Percentiles rank a stretch among this genome's conserved stretches.
These are phyloP conservation scores for Chromis chromis DNA, from an alignment of 2,797 vertebrate genomes.

Conservation along the genomic window DNA sequence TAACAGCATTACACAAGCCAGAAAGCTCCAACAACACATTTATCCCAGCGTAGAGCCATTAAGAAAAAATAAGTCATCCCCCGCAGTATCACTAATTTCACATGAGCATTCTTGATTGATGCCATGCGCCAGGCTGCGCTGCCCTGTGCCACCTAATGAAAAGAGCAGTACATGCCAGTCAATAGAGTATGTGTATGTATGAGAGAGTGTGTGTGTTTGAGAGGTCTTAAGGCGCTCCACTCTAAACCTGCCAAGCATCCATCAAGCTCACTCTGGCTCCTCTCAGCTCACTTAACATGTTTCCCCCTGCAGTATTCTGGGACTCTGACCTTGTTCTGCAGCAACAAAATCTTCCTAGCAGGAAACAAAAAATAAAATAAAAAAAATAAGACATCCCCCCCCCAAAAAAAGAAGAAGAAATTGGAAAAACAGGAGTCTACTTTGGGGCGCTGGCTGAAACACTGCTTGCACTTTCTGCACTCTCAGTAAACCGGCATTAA, in stretches of 20 bases:
- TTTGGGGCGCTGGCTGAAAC: conserved; percentile 28
- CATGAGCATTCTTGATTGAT: conserved; percentile 66
- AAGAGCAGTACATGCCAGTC: conserved; percentile 54
- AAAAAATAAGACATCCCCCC: conserved; percentile 14
- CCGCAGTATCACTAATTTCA: conserved; percentile 61
- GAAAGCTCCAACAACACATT: conserved; percentile 36
- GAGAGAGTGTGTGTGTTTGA: not conserved
- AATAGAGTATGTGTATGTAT: conserved; percentile 29
- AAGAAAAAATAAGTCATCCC: conserved; percentile 50
- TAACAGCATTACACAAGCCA: conserved; percentile 30
- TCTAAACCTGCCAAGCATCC: conserved; percentile 71
- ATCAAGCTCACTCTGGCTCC: conserved; percentile 64
- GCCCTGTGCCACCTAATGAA: conserved; percentile 48
- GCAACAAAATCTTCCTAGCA: conserved; percentile 42
- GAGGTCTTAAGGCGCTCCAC: conserved; percentile 59
- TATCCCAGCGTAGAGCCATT: conserved; percentile 30
- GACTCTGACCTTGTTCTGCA: conserved; percentile 61
- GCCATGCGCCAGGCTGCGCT: conserved; percentile 37
- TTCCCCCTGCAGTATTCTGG: conserved; percentile 48
- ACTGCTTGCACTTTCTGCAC: conserved; percentile 10
- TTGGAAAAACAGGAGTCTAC: conserved; percentile 25
- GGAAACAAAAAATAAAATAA: conserved; percentile 34
- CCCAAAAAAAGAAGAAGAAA: conserved; percentile 18
- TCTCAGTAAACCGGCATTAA: conserved; percentile 20
- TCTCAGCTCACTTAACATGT: conserved; percentile 58